Percentiles rank a stretch among this genome's conserved stretches.
phyloP scores from a whole-genome alignment of 2,888 invertebrate genomes.

The Eugnorisma glareosa region DNA sequence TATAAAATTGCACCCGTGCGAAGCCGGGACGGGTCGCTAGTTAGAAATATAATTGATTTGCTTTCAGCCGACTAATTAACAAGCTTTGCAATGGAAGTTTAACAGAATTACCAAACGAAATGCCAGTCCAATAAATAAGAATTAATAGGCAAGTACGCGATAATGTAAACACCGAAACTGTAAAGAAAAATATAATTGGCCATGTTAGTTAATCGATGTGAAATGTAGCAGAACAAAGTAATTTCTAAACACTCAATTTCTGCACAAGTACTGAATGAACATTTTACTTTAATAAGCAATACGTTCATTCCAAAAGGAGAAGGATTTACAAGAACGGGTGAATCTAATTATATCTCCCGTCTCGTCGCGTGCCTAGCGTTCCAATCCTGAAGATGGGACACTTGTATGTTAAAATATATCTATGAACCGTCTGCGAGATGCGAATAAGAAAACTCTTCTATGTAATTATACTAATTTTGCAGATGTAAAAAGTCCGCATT shows the following conservation, averaged over 20 bases:
- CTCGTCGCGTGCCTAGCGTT: conserved; percentile 82
- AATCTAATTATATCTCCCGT: conserved; percentile 84
- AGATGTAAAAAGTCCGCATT: conserved; percentile 49
- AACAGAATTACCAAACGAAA: conserved; percentile 5
- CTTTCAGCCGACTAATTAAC: conserved; percentile 12
- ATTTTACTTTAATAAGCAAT: conserved; percentile 53
- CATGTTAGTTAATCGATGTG: conserved; percentile 33
- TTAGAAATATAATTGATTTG: conserved; percentile 27
- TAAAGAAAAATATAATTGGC: conserved; percentile 25
- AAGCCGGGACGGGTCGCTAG: no score
- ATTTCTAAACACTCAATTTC: conserved; percentile 44
- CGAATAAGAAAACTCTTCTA: conserved; percentile 27
- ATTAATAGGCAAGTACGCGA: conserved; percentile 10
- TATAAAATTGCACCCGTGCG: no score
- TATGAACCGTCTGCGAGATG: conserved; percentile 40
- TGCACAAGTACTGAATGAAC: conserved; percentile 48
- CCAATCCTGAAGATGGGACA: conserved; percentile 67
- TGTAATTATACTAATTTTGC: conserved; percentile 32
- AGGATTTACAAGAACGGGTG: conserved; percentile 77
- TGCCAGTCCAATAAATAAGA: conserved; percentile 18
- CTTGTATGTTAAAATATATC: conserved; percentile 56
- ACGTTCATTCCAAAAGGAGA: conserved; percentile 70
- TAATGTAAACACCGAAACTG: conserved; percentile 20
- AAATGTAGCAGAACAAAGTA: conserved; percentile 44
- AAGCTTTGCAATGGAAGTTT: neutral